Evolutionary conservation across 2,113 vertebrate species (phyloP), one percentile per base, ranked within the genome.

Genomic region (Amazona guildingii): DNA sequence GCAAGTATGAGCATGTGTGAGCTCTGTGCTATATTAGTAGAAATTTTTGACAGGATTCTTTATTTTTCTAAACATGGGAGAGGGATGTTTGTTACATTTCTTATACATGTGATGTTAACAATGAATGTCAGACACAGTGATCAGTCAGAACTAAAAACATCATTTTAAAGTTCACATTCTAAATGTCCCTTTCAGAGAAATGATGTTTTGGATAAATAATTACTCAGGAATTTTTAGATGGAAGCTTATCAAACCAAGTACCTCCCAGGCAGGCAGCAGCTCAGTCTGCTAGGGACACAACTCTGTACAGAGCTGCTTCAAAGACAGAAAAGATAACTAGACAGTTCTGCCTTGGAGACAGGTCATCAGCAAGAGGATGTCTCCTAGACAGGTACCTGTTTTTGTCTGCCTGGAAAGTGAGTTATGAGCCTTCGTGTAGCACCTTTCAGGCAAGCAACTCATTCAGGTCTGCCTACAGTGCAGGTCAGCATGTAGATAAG

Each of bases 281-380:
- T 51, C 83, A 94, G 81, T 84, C 89, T 82, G 25, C 95, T 82
- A 54, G 91, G 86, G 96, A 95, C 77, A 81, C 89, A 92, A 17
- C 91, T 95, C 90, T 92, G 88, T 59, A 69, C 57, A 61, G 74
- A 90, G 82, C 74, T 85, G 79, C 90, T 98, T 98, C 98, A 98
- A 98, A 98, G 97, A 39, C 79, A 86, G 90, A 70, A 85, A 79
- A 96, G 96, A 96, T 97, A 98, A 97, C 96, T 96, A 98, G 97
- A 96, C 85, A 95, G 85, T 90, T 96, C 78, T 96, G 96, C 97
- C 97, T 98, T 73, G 69, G 28, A 97, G 97, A 97, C 97, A 97
- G 96, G 95, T 97, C 95, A 94, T 96, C 70, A 55, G 90, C 94
- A 96, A 96, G 80, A 90, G 83, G 82, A 95, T 92, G 83, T 73